Evolutionary conservation across 2,113 vertebrate species (phyloP), one percentile per base, ranked within the genome.

Genomic region (Cynoglossus semilaevis): DNA sequence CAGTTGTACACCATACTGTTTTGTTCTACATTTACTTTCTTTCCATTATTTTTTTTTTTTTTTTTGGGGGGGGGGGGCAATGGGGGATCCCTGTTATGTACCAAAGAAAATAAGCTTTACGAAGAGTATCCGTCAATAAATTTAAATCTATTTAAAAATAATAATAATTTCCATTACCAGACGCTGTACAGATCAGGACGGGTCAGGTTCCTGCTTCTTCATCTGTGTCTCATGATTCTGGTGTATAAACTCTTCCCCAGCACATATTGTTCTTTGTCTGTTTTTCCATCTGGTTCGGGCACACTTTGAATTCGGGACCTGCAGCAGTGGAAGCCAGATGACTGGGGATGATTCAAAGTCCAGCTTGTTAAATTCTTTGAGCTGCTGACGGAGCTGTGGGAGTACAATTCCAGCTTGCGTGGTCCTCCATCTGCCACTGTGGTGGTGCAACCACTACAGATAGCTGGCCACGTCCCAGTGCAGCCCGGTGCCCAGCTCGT

Each of bases 351-450:
- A 78, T 81, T 83, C 69, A 79, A 76, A 76, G 69, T 79, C 76
- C 71, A 77, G 72, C 70, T 75, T 76, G 72, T 71, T 61, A 72
- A 78, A 72, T 84, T 66, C 75, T 82, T 71, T 37, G 75, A 74
- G 73, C 37, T 10, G 60, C 51, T 54, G 58, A 65, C 60, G 66
- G 72, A 69, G 72, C 63, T 48, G 51, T 60, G 81, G 82, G 76
- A 83, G 64, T 50, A 9, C 59, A 35, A 56, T 58, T 63, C 61
- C 36, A 52, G 74, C 77, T 74, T 71, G 8, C 43, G 11, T 40
- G 58, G 55, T 69, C 74, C 67, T 87, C 87, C 89, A 88, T 90
- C 89, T 91, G 89, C 59, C 38, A 14, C 74, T 6, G 14, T 41
- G 74, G 79, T 81, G 62, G 56, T 82, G 70, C 77, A 79, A 63